Base-by-base conservation (phyloP, 2,888 invertebrate species). In the Carcina quercana region DNA sequence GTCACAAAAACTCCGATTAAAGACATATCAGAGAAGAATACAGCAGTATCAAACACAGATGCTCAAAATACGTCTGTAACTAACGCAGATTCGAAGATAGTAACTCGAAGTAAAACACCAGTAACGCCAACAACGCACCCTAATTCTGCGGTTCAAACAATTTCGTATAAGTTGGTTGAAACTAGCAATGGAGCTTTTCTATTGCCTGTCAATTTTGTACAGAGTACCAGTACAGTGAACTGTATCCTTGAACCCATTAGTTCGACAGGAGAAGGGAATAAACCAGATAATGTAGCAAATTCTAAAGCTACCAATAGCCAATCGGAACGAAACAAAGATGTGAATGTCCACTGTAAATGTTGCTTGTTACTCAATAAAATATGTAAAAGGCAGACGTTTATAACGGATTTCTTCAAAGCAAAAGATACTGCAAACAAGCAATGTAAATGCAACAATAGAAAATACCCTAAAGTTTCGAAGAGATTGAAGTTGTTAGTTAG, bases 361-460 rank as follows among this genome's bases (percentile, higher is more conserved):
- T 83, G 83, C 41, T 7, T 54, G 0, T 17, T 66, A 5, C 21
- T 80, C 1, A 63, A 58, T 32, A 68, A 47, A 17, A 67, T 75
- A 17, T 52, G 52, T 5, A 73, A 59, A 34, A 34, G 2, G 26
- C 25, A 31, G 13, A 59, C 57, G 0, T 17, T 38, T 0, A 75
- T 83, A 11, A 69, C 63, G 0, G 79, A 82, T 21, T 83, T 54
- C 43, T 75, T 80, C 30, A 57, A 45, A 21, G 14, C 38, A 10
- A 50, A 38, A 1, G 44, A 13, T n/a, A 42, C 35, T 2, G 35
- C 34, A 4, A 38, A 30, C 3, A 39, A 31, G 0, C 32, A 31
- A 5, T 80, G 80, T 41, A 54, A 55, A 10, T 82, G 82, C 41
- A 64, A 40, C 13, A 40, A 47, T 13, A 49, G 54, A 7, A 57